phyloP scores from a whole-genome alignment of 2,888 invertebrate species.

The Horisme vitalbata region DNA sequence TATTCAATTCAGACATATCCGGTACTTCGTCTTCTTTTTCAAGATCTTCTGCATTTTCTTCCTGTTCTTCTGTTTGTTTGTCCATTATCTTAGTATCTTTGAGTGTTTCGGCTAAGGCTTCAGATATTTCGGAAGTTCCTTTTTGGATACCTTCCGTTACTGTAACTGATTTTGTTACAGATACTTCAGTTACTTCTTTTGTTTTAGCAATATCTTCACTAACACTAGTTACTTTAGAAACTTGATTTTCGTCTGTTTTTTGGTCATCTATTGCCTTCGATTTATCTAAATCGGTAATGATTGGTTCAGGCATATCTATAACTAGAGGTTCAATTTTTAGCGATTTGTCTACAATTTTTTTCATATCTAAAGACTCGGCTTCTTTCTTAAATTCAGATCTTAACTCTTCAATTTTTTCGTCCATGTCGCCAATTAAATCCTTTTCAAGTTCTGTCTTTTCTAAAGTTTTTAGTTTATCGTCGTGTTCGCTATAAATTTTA shows the following conservation, averaged over 20 bases:
- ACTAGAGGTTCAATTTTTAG: constrained; percentile 34
- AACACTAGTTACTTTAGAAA: neutral
- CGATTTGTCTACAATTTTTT: constrained; percentile 32
- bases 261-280: neutral
- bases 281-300: constrained; percentile 11
- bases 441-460: constrained; percentile 53
- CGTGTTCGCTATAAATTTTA: constrained; percentile 66
- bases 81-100: constrained; percentile 15
- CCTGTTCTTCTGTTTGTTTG: constrained; percentile 21
- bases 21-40: constrained; percentile 58
- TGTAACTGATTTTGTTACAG: neutral
- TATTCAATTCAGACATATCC: constrained; percentile 74
- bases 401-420: constrained; percentile 54
- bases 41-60: constrained; percentile 23
- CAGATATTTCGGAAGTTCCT: constrained; percentile 9
- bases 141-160: constrained; percentile 12
- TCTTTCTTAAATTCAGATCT: constrained; percentile 57
- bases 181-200: constrained; percentile 6
- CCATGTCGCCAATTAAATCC: constrained; percentile 57
- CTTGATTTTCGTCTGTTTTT: neutral
- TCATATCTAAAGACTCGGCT: constrained; percentile 31
- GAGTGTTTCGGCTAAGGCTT: constrained; percentile 15
- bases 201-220: neutral
- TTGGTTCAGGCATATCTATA: constrained; percentile 25
- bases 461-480: constrained; percentile 57